These are phyloP conservation scores for Balearica regulorum DNA, from an alignment of 2,797 vertebrate genomes.

Conservation along the genomic window DNA sequence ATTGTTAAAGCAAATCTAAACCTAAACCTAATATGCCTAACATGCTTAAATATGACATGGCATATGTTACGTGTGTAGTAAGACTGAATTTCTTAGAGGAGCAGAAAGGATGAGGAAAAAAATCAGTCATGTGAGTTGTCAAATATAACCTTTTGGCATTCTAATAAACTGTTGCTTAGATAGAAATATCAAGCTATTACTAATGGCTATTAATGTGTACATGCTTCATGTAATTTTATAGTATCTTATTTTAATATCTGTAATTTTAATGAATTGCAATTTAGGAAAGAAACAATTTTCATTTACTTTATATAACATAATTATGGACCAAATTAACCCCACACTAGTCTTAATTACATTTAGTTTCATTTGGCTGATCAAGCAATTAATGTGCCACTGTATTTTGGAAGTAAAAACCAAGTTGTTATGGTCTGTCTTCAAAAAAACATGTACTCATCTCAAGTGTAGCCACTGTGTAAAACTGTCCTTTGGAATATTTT, in stretches of 20 bases:
- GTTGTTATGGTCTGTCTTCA: slow-evolving; percentile 75
- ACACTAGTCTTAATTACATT: slow-evolving; percentile 98
- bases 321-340: slow-evolving; percentile 99
- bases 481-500: slow-evolving; percentile 59
- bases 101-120: slow-evolving; percentile 67
- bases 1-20: neutral
- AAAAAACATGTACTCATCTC: slow-evolving; percentile 74
- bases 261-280: slow-evolving; percentile 99
- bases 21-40: neutral
- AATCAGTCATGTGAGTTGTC: slow-evolving; percentile 81
- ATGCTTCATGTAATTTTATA: slow-evolving; percentile 95
- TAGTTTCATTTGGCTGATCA: slow-evolving; percentile 95
- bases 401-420: slow-evolving; percentile 84
- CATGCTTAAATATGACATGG: neutral
- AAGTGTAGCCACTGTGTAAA: slow-evolving; percentile 61
- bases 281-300: slow-evolving; percentile 94
- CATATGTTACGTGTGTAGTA: neutral
- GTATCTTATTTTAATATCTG: slow-evolving; percentile 93
- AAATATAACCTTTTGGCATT: slow-evolving; percentile 82
- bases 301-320: slow-evolving; percentile 97
- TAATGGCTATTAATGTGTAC: slow-evolving; percentile 90
- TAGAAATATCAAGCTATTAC: slow-evolving; percentile 86
- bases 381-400: slow-evolving; percentile 84
- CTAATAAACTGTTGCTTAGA: slow-evolving; percentile 83
- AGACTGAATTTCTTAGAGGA: slow-evolving; percentile 62